Base-by-base conservation (phyloP, 2,888 invertebrate species). In the Molanna angustata region DNA sequence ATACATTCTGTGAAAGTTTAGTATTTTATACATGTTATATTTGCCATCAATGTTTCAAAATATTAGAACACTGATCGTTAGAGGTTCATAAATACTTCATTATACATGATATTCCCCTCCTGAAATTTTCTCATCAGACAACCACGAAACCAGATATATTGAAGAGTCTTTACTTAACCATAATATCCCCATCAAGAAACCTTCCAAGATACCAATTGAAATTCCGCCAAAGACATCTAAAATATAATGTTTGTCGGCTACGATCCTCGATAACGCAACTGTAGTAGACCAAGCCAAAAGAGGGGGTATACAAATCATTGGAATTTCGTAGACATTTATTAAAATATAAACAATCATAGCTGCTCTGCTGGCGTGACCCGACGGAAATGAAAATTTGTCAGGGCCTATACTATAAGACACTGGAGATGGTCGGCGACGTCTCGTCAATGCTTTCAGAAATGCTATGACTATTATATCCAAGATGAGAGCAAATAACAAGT, bases 311-410 rank as follows among this genome's bases (percentile, higher is more conserved):
- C 81, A 80, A 46, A 87, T 61, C 4, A 79, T 63, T 1, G 83
- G 73, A 2, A 88, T 62, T 0, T 87, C 84, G 68, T 81, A 80
- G 17, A 88, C 64, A 56, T 78, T 72, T 3, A 82, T 76, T 59
- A 94, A 86, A 66, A 90, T 88, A 53, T 84, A 82, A 2, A 85
- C 76, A 17, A 96, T 74, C 67, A 89, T 82, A 3, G 86, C 80
- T 1, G 92, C 84, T 61, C 97, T 75, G 19, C 95, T 93, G 1
- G 93, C 85, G 69, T 98, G 97, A 0, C 96, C 96, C 0, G 96
- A 97, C 9, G 97, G 98, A 68, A 98, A 98, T 42, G 82, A 82
- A 68, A 86, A 97, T 64, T 92, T 88, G 69, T 95, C 95, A 0
- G 94, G 88, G 0, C 92, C 90, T 60, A 86, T 79, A 66, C 90